Conservation (phyloP, 2,113 vertebrate genomes). For the Nyctereutes procyonoides region DNA sequence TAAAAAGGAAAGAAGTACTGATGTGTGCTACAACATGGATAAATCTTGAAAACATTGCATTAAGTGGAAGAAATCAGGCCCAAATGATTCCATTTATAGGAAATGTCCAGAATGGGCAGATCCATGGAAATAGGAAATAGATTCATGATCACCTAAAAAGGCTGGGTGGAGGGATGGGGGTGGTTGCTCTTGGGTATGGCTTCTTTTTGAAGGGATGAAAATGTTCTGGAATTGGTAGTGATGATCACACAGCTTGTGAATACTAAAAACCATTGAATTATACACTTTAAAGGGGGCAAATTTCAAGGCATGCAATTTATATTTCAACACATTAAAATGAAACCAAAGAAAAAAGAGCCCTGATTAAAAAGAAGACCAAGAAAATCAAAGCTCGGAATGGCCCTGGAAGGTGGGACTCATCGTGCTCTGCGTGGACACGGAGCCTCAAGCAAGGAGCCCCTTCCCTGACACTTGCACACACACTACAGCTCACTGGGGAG, state of each 20-base stretch:
- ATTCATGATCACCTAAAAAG: background rate
- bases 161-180: too few species aligned
- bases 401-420: background rate
- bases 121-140: background rate
- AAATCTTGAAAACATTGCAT: background rate
- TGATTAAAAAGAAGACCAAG: background rate
- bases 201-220: background rate
- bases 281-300: background rate
- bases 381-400: background rate
- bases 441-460: background rate
- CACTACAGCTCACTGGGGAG: background rate
- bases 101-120: background rate
- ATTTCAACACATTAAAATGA: background rate
- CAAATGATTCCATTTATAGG: too few species aligned
- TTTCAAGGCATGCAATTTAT: background rate
- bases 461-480: too few species aligned
- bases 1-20: background rate
- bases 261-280: background rate
- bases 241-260: background rate
- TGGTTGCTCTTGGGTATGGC: rapidly evolving
- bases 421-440: rapidly evolving
- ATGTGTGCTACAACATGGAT: background rate
- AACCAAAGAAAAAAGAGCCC: background rate
- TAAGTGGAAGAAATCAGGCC: background rate
- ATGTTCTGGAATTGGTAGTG: background rate